A percentile compares a stretch with the other conserved stretches of the same genome.
These are phyloP conservation scores for Malthinus flaveolus DNA, from an alignment of 2,888 invertebrate species.

Conservation along the genomic window DNA sequence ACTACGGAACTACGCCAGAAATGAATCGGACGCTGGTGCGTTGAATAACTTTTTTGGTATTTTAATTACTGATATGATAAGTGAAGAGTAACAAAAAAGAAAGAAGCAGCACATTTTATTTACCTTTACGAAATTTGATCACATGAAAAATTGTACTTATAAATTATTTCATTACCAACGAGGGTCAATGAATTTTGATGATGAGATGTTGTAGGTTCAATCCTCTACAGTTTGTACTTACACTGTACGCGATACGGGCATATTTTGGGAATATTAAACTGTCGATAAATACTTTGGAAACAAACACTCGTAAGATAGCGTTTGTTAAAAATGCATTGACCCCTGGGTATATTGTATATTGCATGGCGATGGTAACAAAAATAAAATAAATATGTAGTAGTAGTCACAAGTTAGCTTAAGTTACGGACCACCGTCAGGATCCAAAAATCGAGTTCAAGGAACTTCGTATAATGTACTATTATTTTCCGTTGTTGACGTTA, in stretches of 20 bases:
- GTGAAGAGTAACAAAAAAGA: background rate
- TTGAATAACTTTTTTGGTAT: background rate
- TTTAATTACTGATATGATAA: background rate
- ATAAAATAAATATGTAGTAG: conserved; percentile 24
- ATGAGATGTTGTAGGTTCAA: background rate
- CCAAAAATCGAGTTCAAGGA: conserved; percentile 35
- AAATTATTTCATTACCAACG: too few relatives aligned
- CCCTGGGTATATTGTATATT: conserved; percentile 20
- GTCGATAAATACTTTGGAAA: conserved; percentile 20
- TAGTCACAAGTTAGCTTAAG: conserved; percentile 33
- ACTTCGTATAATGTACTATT: conserved; percentile 17
- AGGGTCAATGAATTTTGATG: conserved; percentile 1
- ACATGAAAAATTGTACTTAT: too few relatives aligned
- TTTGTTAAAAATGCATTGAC: conserved; percentile 28
- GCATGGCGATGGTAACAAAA: conserved; percentile 26
- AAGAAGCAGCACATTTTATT: background rate
- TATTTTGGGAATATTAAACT: conserved; percentile 8
- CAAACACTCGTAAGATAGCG: conserved; percentile 18
- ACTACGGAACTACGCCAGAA: too few relatives aligned
- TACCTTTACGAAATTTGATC: background rate
- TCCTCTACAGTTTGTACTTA: background rate
- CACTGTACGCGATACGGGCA: background rate
- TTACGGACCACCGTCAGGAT: conserved; percentile 33
- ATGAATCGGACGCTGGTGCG: too few relatives aligned
- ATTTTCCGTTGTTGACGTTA: conserved; percentile 10